Evolutionary conservation across 2,888 invertebrate genomes (phyloP).

Genomic region (Nomada goodeniana): DNA sequence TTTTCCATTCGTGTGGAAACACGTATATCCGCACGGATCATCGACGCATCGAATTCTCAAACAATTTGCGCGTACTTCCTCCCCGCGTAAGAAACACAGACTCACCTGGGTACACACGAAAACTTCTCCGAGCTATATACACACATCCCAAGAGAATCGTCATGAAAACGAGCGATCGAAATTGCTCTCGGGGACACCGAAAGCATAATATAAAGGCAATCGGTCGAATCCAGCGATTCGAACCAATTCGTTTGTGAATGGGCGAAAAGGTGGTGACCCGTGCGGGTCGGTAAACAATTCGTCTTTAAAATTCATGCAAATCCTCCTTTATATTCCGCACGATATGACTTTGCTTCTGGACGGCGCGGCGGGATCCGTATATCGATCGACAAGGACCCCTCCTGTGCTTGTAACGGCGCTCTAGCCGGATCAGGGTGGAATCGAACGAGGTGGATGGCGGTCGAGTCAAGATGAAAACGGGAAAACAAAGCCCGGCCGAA

Average conservation of each 20-base stretch:
- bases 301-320: constrained; percentile 43
- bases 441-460: neutral
- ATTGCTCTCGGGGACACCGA: neutral
- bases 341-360: constrained; percentile 3
- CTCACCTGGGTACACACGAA: neutral
- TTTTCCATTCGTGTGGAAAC: neutral
- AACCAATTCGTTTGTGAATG: constrained; percentile 3
- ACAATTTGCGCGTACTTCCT: no score
- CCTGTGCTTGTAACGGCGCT: neutral
- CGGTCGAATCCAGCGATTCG: neutral
- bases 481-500: constrained; percentile 23
- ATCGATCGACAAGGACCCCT: constrained; percentile 21
- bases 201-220: constrained; percentile 1
- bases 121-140: neutral
- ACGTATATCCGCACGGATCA: no score
- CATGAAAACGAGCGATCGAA: neutral
- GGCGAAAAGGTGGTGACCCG: neutral
- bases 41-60: no score
- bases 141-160: neutral
- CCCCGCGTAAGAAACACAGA: no score
- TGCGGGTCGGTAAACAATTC: constrained; percentile 38
- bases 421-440: constrained; percentile 3
- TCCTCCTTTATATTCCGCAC: constrained; percentile 40
- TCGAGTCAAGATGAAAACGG: neutral
- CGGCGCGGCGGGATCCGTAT: neutral